Evolutionary conservation across 2,888 invertebrate genomes (phyloP).

Genomic region (Elmis aenea): DNA sequence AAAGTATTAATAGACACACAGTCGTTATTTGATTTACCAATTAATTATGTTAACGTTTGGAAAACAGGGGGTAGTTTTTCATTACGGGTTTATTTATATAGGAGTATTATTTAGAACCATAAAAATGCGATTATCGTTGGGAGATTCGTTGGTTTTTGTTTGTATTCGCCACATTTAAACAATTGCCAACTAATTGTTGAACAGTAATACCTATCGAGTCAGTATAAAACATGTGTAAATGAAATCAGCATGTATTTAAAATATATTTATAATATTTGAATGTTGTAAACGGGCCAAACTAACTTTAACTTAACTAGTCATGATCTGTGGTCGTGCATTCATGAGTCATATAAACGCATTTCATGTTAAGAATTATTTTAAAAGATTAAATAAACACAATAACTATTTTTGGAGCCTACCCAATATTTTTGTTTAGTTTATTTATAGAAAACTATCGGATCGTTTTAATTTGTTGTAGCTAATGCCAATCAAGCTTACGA

Average conservation of each 20-base stretch:
- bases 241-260: not conserved
- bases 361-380: conserved; percentile 13
- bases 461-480: conserved; percentile 42
- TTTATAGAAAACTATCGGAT: conserved; percentile 10
- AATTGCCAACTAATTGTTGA: too few relatives aligned
- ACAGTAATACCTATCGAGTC: too few relatives aligned
- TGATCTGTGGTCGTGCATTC: conserved; percentile 5
- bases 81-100: too few relatives aligned
- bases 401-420: conserved; percentile 29
- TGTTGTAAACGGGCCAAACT: conserved; percentile 9
- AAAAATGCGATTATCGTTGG: too few relatives aligned
- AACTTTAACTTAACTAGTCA: conserved; percentile 6
- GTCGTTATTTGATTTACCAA: too few relatives aligned
- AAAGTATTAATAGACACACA: too few relatives aligned
- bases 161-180: too few relatives aligned
- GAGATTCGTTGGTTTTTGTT: too few relatives aligned
- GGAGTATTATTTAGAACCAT: too few relatives aligned
- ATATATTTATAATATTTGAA: conserved; percentile 3
- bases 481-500: conserved; percentile 41
- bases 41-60: too few relatives aligned
- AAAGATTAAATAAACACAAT: conserved; percentile 9
- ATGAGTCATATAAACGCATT: conserved; percentile 17
- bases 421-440: conserved; percentile 17
- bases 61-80: too few relatives aligned
- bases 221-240: too few relatives aligned